Percentiles rank a stretch among this genome's conserved stretches.
Evolutionary conservation across 2,888 invertebrate genomes (phyloP).

Genomic region (Micoletzkya japonica): DNA sequence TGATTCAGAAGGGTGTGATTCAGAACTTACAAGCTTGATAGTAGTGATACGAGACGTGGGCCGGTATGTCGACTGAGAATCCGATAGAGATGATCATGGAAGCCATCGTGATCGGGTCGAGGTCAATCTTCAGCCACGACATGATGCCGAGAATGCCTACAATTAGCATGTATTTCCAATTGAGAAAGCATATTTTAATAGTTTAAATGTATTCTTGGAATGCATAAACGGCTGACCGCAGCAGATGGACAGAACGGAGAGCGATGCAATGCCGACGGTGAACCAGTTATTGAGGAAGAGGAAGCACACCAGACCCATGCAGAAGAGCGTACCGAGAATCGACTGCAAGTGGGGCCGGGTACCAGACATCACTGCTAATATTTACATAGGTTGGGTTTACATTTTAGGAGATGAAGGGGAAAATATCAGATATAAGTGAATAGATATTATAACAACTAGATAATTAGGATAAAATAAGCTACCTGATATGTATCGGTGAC

Average conservation of each 20-base stretch:
- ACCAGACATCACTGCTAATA: too few relatives aligned
- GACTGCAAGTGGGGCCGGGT: constrained; percentile 31
- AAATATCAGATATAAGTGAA: neutral
- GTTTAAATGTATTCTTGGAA: neutral
- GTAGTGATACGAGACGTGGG: constrained; percentile 57
- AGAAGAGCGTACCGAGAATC: constrained; percentile 49
- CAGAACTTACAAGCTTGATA: constrained; percentile 40
- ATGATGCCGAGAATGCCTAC: constrained; percentile 52
- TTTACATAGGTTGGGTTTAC: too few relatives aligned
- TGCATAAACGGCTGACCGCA: constrained; percentile 9
- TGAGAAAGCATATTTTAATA: neutral
- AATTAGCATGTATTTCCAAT: constrained; percentile 3
- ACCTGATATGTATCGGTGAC: constrained; percentile 61
- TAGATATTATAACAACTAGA: too few relatives aligned
- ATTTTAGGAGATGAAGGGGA: neutral
- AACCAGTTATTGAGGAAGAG: constrained; percentile 52
- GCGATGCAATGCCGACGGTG: constrained; percentile 47
- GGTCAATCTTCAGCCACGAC: constrained; percentile 45
- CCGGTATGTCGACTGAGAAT: constrained; percentile 59
- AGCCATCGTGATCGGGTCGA: constrained; percentile 58
- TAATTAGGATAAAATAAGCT: neutral
- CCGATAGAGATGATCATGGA: constrained; percentile 57
- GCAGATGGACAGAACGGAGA: constrained; percentile 40
- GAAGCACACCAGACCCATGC: constrained; percentile 55
- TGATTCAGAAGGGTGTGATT: neutral